Evolutionary conservation across 2,797 vertebrate species (phyloP).

Genomic region (Melanotaenia trifasciata): DNA sequence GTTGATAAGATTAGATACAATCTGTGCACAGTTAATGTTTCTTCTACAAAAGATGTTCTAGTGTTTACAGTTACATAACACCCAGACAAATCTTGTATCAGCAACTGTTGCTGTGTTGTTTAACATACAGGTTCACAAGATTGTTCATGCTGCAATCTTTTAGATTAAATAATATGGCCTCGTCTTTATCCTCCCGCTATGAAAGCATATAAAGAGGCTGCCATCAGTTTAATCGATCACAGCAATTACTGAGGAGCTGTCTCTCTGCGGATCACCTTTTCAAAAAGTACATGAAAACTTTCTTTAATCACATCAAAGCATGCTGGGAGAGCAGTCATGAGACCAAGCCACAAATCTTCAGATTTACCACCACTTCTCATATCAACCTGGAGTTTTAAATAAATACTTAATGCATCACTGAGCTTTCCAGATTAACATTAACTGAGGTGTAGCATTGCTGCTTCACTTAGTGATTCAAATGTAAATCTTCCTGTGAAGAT

Average conservation of each 20-base stretch:
- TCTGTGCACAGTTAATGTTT: conserved; percentile 8
- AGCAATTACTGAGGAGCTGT: not conserved
- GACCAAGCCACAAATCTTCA: conserved; percentile 1
- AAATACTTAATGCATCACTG: conserved; percentile 12
- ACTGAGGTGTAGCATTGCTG: conserved; percentile 4
- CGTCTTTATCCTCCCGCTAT: not conserved
- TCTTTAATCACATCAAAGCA: not conserved
- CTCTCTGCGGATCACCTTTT: not conserved
- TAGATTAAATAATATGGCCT: too few species aligned
- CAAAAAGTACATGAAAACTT: not conserved
- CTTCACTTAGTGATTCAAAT: conserved; percentile 24
- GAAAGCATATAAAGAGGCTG: too few species aligned
- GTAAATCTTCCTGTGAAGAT: conserved; percentile 17
- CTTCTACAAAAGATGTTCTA: not conserved
- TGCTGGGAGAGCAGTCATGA: conserved; percentile 3
- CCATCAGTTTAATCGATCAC: not conserved
- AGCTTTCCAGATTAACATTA: conserved; percentile 5
- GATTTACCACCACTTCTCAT: conserved; percentile 3
- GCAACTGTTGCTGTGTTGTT: not conserved
- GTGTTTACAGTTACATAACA: conserved; percentile 18
- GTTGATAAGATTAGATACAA: conserved; percentile 23
- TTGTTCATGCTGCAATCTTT: too few species aligned
- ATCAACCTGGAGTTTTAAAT: conserved; percentile 1
- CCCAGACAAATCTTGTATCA: not conserved
- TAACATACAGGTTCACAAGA: not conserved